Evolutionary conservation across 2,113 vertebrate species (phyloP).

Genomic region (Bubo scandiacus): DNA sequence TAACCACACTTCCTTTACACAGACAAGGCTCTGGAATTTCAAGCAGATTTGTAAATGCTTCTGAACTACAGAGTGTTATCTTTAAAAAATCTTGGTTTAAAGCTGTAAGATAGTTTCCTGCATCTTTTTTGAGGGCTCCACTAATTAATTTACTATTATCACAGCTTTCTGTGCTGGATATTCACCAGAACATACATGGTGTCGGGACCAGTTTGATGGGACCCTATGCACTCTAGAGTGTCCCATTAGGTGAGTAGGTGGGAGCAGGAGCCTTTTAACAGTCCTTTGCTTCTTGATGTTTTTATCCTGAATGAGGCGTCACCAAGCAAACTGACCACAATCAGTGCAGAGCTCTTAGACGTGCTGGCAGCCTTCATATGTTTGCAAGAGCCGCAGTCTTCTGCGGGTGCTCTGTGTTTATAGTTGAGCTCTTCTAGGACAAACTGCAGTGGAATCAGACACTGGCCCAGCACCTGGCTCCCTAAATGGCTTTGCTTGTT

Average conservation of each 20-base stretch:
- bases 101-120: neutral
- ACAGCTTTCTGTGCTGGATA: neutral
- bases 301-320: neutral
- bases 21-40: neutral
- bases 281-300: neutral
- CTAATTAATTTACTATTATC: neutral
- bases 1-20: neutral
- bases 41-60: neutral
- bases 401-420: neutral
- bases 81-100: neutral
- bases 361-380: neutral
- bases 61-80: neutral
- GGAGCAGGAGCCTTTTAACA: neutral
- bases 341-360: neutral
- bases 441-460: rapidly evolving
- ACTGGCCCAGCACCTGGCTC: neutral
- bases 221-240: neutral
- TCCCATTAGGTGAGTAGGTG: neutral
- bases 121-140: neutral
- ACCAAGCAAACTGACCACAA: neutral
- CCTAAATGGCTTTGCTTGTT: neutral
- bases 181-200: neutral
- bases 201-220: neutral
- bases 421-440: neutral
- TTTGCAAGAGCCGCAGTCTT: neutral